Evolutionary conservation across 2,888 invertebrate species (phyloP).

Genomic region (Ariolimax columbianus): DNA sequence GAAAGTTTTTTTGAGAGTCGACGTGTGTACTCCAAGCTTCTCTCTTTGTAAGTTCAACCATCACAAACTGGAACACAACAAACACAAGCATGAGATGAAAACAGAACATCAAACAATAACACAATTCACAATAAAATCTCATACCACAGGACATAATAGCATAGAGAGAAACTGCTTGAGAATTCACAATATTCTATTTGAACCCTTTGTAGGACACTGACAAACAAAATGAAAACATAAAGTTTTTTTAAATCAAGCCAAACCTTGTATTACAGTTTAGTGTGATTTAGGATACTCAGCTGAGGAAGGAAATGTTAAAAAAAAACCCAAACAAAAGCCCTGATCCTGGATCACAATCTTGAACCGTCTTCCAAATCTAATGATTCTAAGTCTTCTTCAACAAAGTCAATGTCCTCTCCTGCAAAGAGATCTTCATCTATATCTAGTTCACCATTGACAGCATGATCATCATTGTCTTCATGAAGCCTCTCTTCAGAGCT

Average conservation of each 20-base stretch:
- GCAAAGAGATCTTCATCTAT: slow-evolving; percentile 79
- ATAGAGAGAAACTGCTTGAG: too few relatives aligned
- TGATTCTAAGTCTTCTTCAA: slow-evolving; percentile 78
- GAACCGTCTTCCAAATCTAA: slow-evolving; percentile 66
- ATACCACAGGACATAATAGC: background rate
- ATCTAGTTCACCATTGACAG: slow-evolving; percentile 62
- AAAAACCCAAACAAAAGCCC: background rate
- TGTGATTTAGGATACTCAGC: background rate
- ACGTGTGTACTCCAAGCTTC: too few relatives aligned
- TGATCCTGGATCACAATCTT: slow-evolving; percentile 28
- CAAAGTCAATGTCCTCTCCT: slow-evolving; percentile 76
- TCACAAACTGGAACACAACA: too few relatives aligned
- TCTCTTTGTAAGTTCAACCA: too few relatives aligned
- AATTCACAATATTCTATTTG: background rate
- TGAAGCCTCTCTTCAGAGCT: slow-evolving; percentile 54
- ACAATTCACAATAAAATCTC: background rate
- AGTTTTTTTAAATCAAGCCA: background rate
- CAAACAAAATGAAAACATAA: background rate
- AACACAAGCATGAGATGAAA: background rate
- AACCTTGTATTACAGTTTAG: slow-evolving; percentile 5
- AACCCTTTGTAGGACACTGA: background rate
- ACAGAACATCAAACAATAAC: background rate
- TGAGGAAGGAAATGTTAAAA: background rate
- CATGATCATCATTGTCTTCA: slow-evolving; percentile 66
- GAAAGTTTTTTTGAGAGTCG: too few relatives aligned